These are phyloP conservation scores for Fragum fragum DNA, from an alignment of 2,888 invertebrate genomes.

Conservation along the genomic window DNA sequence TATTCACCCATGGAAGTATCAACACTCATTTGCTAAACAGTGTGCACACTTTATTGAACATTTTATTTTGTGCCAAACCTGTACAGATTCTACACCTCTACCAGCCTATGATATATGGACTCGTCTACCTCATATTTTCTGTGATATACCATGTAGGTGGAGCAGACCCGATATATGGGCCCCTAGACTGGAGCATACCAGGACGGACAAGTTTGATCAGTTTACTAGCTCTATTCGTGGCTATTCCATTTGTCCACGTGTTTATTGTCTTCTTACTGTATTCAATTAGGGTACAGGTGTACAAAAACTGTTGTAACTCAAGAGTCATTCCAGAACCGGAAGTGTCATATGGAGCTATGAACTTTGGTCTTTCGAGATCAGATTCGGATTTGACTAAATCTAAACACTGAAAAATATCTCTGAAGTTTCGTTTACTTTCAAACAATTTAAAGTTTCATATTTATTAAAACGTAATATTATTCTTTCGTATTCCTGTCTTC, in stretches of 20 bases:
- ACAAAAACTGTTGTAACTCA: neutral
- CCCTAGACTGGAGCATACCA: conserved; percentile 66
- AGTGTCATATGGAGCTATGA: neutral
- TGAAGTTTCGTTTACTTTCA: too few relatives aligned
- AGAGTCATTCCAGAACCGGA: neutral
- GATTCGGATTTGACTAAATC: neutral
- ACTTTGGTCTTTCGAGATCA: neutral
- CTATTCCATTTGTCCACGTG: conserved; percentile 63
- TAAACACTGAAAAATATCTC: neutral
- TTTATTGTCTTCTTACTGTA: conserved; percentile 16
- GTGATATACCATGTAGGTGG: conserved; percentile 67
- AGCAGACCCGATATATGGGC: conserved; percentile 60
- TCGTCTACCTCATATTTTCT: conserved; percentile 67
- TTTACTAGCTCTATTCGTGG: conserved; percentile 52
- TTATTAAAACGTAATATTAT: too few relatives aligned
- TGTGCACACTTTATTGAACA: neutral
- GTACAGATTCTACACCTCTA: conserved; percentile 14
- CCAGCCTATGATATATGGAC: conserved; percentile 62
- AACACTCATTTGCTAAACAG: conserved; percentile 12
- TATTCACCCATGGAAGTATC: conserved; percentile 1
- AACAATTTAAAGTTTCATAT: too few relatives aligned
- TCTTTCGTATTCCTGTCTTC: too few relatives aligned
- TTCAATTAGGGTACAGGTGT: neutral
- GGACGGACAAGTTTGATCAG: conserved; percentile 36
- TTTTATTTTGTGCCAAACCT: conserved; percentile 11